Evolutionary conservation across 2,888 invertebrate genomes (phyloP), one percentile per base, ranked within the genome.

Genomic region (Campoplex nolae): DNA sequence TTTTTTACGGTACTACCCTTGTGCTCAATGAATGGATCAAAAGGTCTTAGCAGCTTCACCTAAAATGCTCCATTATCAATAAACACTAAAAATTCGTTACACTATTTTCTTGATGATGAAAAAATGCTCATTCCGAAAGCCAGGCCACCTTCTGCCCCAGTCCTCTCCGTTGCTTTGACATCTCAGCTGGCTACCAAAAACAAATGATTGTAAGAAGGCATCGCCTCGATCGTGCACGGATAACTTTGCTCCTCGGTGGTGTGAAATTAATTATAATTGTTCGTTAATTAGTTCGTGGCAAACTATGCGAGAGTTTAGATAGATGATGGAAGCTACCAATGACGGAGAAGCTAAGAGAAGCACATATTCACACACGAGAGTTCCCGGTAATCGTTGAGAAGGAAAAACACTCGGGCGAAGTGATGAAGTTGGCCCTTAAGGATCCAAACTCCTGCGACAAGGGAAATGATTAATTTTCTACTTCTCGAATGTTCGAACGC

Each of bases 211-310:
- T 83, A 77, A 71, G 42, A 56, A 71, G 71, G 67, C 74, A 71
- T 75, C 58, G 74, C 71, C 84, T 74, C 81, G 83, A 89, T 90
- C 88, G 56, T 67, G 85, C 87, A 86, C 87, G 89, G 91, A 91
- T 91, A 92, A 90, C 90, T 92, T 86, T 68, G 82, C 88, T 86
- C 88, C 88, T 88, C 77, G 81, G 84, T 75, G 65, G 90, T 88
- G 91, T 91, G 90, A 91, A 93, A 93, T 91, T 91, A 91, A 92
- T 91, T 92, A 91, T 90, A 92, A 91, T 91, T 91, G 92, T 91
- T 92, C 90, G 91, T 90, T 92, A 91, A 92, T 92, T 91, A 92
- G 92, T 92, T 93, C 80, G 85, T 23, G 84, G 56, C 76, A 84
- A 91, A 90, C 90, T 91, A 91, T 90, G 90, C 88, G 89, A 86